Conservation (phyloP, 2,888 invertebrate species). For the Nephrotoma guestfalica region DNA sequence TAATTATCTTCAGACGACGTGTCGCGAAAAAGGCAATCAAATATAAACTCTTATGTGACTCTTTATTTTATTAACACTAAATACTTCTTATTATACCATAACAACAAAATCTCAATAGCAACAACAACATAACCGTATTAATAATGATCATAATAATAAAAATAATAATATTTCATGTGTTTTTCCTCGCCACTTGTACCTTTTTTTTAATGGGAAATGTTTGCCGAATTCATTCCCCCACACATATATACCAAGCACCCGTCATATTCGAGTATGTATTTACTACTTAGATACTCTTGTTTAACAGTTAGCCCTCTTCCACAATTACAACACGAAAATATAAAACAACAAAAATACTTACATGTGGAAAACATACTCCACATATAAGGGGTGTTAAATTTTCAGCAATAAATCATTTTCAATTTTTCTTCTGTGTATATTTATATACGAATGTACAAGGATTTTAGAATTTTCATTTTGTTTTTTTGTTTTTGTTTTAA, state of each 20-base stretch:
- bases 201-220: background rate
- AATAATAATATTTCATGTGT: background rate
- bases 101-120: background rate
- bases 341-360: background rate
- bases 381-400: conserved; percentile 1
- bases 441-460: background rate
- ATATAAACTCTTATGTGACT: background rate
- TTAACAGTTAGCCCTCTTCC: background rate
- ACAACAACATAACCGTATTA: background rate
- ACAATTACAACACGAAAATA: background rate
- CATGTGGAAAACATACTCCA: background rate
- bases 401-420: conserved; percentile 4
- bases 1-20: background rate
- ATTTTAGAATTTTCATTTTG: background rate
- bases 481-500: background rate
- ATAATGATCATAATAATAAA: background rate
- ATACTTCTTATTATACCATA: background rate
- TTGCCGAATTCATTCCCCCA: background rate
- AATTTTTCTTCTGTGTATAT: background rate
- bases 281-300: background rate
- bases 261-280: background rate
- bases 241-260: background rate
- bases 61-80: background rate
- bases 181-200: background rate
- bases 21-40: background rate